Evolutionary conservation across 2,797 vertebrate species (phyloP).

Genomic region (Dromococcyx pavoninus): DNA sequence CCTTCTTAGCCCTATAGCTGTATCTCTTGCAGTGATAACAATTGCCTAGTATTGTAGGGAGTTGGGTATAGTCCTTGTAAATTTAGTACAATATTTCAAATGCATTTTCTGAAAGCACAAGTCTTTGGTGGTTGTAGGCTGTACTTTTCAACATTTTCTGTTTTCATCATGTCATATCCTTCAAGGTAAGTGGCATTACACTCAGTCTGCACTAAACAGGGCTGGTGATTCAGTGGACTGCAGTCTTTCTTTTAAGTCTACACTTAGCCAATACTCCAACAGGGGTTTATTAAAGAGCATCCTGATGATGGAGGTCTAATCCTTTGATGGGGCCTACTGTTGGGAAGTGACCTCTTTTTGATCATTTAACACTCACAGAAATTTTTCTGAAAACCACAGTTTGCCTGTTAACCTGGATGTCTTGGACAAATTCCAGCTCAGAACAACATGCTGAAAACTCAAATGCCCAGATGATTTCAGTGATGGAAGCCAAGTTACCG

Average conservation of each 20-base stretch:
- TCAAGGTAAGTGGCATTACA: constrained; percentile 53
- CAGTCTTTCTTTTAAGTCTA: constrained; percentile 24
- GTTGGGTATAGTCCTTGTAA: neutral
- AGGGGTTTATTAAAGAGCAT: constrained; percentile 20
- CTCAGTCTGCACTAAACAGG: constrained; percentile 21
- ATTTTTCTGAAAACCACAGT: constrained; percentile 33
- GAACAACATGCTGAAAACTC: neutral
- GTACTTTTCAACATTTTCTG: neutral
- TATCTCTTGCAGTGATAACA: neutral
- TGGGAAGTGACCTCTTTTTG: constrained; percentile 1
- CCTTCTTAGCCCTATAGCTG: neutral
- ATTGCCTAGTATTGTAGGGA: neutral
- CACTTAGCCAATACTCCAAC: neutral
- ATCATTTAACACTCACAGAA: neutral
- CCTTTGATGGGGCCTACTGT: constrained; percentile 19
- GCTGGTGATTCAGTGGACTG: constrained; percentile 48
- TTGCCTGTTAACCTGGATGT: constrained; percentile 11
- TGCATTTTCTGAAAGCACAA: neutral
- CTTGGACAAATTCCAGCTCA: constrained; percentile 25
- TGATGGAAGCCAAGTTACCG: neutral
- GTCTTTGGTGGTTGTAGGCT: neutral
- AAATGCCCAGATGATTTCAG: neutral
- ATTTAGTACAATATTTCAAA: constrained; percentile 9
- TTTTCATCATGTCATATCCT: constrained; percentile 51
- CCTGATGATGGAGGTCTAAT: constrained; percentile 37